Evolutionary conservation across 2,888 invertebrate species (phyloP).

Genomic region (Drosophila mettleri): DNA sequence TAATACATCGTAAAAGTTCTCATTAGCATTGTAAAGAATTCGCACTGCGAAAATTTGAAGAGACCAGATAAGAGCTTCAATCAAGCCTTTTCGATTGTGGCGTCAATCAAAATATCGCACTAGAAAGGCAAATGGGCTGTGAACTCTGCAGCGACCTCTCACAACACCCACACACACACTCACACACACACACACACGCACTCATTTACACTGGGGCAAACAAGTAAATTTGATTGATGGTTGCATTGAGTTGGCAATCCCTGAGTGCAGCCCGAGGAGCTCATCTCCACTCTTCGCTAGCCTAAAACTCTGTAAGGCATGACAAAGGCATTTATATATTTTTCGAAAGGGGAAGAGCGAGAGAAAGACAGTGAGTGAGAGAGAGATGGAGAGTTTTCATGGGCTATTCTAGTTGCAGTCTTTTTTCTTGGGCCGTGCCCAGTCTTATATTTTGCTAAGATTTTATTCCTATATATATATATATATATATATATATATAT

Average conservation of each 20-base stretch:
- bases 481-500: constrained; percentile 1
- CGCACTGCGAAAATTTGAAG: not conserved
- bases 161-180: constrained; percentile 21
- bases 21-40: constrained; percentile 45
- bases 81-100: constrained; percentile 48
- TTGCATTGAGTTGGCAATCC: constrained; percentile 71
- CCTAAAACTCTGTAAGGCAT: constrained; percentile 57
- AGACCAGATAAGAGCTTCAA: constrained; percentile 45
- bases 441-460: constrained; percentile 21
- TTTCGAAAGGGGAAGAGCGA: too few relatives aligned
- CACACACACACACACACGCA: constrained; percentile 27
- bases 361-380: too few relatives aligned
- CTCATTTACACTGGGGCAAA: constrained; percentile 30
- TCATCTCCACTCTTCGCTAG: constrained; percentile 24
- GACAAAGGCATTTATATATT: constrained; percentile 58
- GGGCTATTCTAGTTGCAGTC: constrained; percentile 1
- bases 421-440: constrained; percentile 39
- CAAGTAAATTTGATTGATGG: constrained; percentile 69
- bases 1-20: constrained; percentile 27
- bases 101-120: constrained; percentile 57
- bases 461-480: constrained; percentile 2
- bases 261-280: constrained; percentile 54
- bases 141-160: constrained; percentile 48
- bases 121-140: constrained; percentile 21
- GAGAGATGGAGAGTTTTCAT: constrained; percentile 9